Percentiles rank a stretch among this genome's conserved stretches.
These are phyloP conservation scores for Aepyceros melampus DNA, from an alignment of 2,113 vertebrate species.

Conservation along the genomic window DNA sequence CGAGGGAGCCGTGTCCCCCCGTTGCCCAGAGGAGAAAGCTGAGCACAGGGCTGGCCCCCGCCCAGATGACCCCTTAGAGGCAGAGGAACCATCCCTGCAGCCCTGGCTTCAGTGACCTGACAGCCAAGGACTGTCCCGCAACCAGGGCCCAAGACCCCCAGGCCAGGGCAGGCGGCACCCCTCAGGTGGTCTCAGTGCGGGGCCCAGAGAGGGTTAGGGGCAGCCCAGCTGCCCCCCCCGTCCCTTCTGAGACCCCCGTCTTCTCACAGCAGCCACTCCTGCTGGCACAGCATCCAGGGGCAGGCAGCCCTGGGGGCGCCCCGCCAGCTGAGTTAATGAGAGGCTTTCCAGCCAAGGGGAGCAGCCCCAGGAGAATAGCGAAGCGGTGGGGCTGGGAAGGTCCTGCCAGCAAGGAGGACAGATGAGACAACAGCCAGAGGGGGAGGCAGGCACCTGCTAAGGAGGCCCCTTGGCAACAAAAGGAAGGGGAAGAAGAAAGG, in stretches of 20 bases:
- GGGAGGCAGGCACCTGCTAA: accelerated
- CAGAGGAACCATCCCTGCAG: not conserved
- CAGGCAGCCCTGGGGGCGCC: not conserved
- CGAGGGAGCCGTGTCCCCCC: accelerated
- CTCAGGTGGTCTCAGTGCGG: accelerated
- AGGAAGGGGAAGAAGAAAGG: not conserved
- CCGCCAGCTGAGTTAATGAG: not conserved
- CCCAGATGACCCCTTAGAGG: not conserved
- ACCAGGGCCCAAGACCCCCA: not conserved
- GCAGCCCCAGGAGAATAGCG: not conserved
- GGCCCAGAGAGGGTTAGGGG: not conserved
- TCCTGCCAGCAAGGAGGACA: not conserved
- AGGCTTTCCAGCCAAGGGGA: not conserved
- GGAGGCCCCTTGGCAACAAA: not conserved
- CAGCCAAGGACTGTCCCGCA: not conserved
- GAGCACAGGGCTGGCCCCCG: not conserved
- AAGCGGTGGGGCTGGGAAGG: not conserved
- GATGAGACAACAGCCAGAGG: not conserved
- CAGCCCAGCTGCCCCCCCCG: not conserved
- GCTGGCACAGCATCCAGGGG: not conserved
- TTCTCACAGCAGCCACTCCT: not conserved
- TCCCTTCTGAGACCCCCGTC: not conserved
- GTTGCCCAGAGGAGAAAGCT: not conserved
- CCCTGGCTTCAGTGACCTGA: not conserved
- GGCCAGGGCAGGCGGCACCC: accelerated